phyloP scores from a whole-genome alignment of 53 echinoderm and acorn worm genomes.

The Echinometra lucunter region DNA sequence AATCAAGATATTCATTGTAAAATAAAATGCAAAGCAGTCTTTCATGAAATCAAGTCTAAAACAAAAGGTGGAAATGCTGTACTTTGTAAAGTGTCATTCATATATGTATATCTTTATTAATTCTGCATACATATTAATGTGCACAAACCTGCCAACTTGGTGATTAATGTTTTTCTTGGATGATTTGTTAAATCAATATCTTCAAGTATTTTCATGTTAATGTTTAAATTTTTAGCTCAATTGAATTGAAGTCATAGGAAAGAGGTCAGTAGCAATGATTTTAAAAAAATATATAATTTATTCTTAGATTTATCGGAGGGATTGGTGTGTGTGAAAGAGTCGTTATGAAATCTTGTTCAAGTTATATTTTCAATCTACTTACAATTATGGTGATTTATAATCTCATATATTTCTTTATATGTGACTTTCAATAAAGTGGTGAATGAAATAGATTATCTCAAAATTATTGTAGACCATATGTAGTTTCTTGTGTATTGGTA shows the following conservation, averaged over 20 bases:
- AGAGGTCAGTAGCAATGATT: background rate
- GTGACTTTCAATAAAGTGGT: slow-evolving; percentile 50
- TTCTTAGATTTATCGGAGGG: slow-evolving; percentile 8
- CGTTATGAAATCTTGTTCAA: background rate
- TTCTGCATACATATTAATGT: background rate
- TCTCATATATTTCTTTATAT: slow-evolving; percentile 11
- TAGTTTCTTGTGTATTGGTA: slow-evolving; percentile 42
- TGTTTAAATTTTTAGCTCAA: background rate
- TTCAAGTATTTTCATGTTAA: background rate
- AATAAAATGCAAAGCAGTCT: slow-evolving; percentile 44
- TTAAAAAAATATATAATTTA: background rate
- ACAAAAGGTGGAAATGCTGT: background rate
- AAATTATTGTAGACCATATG: slow-evolving; percentile 4
- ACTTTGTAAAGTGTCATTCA: background rate
- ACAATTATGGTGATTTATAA: slow-evolving; percentile 9
- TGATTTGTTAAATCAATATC: background rate
- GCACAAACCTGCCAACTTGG: slow-evolving; percentile 17
- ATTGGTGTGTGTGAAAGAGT: slow-evolving; percentile 37
- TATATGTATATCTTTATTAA: background rate
- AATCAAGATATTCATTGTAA: background rate
- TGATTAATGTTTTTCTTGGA: background rate
- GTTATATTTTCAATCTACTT: slow-evolving; percentile 54
- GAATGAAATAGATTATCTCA: slow-evolving; percentile 42
- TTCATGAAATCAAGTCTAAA: background rate
- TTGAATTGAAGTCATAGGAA: background rate